Base-by-base conservation (phyloP, 1,140 invertebrate species). In the Cydia amplana region DNA sequence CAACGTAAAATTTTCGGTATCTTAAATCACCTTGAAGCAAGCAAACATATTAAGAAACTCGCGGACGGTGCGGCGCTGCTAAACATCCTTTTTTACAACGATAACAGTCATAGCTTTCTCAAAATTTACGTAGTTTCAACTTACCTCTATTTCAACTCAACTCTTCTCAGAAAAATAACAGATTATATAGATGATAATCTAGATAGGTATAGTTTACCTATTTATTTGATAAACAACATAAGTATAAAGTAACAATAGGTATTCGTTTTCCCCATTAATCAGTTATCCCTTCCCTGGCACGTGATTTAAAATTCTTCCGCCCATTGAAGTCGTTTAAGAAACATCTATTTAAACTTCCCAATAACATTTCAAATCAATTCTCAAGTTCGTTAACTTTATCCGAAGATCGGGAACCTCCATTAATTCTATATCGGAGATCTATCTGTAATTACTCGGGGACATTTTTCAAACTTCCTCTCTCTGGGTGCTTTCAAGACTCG, bases 311-410 rank as follows among this genome's bases (percentile, higher is more conserved):
- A 60, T 60, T 60, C 55, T 60, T 23, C 20, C 55, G 55, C 18
- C 32, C n/a, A 70, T 70, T 70, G 28, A 70, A 70, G 65, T 70
- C 28, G 36, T 70, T 36, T 36, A 70, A 70, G 65, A 70, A 70
- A 70, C 65, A 70, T 70, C 32, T 36, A 70, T 70, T 67, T 70
- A 43, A 70, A 36, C 65, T 70, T 36, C 16, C 65, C 36, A 70
- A 36, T 70, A 70, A 70, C 65, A 70, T 70, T 70, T 70, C 65
- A 70, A 70, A 70, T 70, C 65, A 70, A 70, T 70, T 70, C 65
- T 70, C 65, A 23, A 70, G 65, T 70, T 70, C 25, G 28, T 70
- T 70, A 70, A 70, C 65, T 70, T 70, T 70, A 70, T 70, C 64
- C 36, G 65, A 70, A 36, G 28, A 70, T 70, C 65, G 36, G 65